Percentiles rank a stretch among this genome's conserved stretches.
These are phyloP conservation scores for Anolis apletophallus DNA, from an alignment of 2,797 vertebrate genomes.

Conservation along the genomic window DNA sequence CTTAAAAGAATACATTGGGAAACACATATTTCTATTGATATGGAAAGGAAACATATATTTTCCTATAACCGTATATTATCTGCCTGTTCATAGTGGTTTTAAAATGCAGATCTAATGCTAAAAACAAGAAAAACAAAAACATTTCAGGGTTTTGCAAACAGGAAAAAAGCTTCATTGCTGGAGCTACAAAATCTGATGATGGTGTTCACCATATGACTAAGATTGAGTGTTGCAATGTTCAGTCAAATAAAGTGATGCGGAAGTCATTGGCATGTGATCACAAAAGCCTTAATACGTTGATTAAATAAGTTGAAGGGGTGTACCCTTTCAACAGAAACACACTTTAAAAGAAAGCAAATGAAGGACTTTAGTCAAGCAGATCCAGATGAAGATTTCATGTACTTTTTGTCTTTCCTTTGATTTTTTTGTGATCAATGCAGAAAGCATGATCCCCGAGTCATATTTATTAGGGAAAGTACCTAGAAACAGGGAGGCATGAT, in stretches of 20 bases:
- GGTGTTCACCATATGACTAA: background rate
- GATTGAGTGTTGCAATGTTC: background rate
- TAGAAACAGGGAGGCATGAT: background rate
- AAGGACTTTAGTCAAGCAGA: background rate
- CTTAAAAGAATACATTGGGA: too few species aligned
- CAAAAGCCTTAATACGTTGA: background rate
- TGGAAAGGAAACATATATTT: background rate
- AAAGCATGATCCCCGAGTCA: background rate
- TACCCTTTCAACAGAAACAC: background rate
- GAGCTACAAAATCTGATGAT: background rate
- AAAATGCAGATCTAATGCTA: background rate
- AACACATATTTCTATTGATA: background rate
- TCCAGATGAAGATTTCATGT: background rate
- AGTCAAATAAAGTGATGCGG: background rate
- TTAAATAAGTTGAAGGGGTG: slow-evolving; percentile 7
- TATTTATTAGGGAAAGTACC: background rate
- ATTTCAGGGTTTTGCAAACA: background rate
- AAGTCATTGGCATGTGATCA: background rate
- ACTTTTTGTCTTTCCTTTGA: background rate
- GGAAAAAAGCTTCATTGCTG: background rate
- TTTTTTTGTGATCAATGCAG: background rate
- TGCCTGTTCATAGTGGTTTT: background rate
- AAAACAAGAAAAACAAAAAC: too few species aligned
- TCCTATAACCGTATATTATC: background rate
- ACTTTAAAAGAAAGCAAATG: background rate